Percentiles rank a stretch among this genome's conserved stretches.
phyloP scores from a whole-genome alignment of 2,797 vertebrate species.

The Acestrorhynchus altus region DNA sequence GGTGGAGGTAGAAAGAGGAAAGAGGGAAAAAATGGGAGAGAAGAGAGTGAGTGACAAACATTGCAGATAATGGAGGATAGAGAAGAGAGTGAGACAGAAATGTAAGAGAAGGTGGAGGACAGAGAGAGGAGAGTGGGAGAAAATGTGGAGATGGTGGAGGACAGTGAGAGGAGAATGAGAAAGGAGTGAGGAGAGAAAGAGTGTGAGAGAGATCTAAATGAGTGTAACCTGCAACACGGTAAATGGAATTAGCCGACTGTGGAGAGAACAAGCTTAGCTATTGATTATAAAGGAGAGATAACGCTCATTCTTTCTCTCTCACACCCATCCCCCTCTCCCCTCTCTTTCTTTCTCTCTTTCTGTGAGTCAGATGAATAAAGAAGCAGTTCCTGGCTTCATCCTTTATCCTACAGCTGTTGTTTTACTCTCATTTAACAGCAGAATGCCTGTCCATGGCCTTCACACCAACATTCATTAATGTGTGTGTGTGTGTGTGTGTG shows the following conservation, averaged over 20 bases:
- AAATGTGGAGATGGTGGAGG: background rate
- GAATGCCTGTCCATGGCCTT: background rate
- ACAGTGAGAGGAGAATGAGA: background rate
- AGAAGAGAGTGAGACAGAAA: background rate
- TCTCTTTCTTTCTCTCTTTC: background rate
- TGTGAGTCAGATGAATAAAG: constrained; percentile 28
- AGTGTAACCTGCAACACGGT: constrained; percentile 18
- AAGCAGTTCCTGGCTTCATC: background rate
- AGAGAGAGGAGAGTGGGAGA: background rate
- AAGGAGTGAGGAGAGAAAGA: background rate
- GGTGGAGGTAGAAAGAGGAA: background rate
- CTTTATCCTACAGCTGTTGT: background rate
- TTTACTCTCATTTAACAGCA: background rate
- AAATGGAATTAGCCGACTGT: constrained; percentile 50
- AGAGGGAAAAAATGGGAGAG: too few species aligned
- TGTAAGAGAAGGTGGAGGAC: background rate
- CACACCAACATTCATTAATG: background rate
- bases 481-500: background rate
- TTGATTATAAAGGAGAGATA: constrained; percentile 41
- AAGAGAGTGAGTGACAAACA: too few species aligned
- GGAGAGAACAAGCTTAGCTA: constrained; percentile 17
- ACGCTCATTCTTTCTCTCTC: constrained; percentile 13
- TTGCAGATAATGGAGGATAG: background rate
- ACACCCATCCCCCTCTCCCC: background rate
- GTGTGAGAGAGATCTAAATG: background rate